phyloP scores from a whole-genome alignment of 2,888 invertebrate species.

The Pecten maximus region DNA sequence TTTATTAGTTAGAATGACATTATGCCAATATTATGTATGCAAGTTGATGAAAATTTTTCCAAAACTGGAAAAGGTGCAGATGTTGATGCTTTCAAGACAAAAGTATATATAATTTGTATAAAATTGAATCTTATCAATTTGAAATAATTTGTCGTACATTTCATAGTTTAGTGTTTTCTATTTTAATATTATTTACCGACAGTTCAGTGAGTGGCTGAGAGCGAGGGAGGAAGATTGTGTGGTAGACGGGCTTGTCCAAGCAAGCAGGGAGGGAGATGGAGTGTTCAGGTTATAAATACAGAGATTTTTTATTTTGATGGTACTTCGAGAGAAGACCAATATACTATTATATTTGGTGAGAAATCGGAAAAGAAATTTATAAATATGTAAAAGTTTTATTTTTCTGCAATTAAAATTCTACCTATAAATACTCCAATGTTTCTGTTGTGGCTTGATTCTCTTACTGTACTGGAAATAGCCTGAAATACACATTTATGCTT shows the following conservation, averaged over 20 bases:
- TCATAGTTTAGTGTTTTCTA: conserved; percentile 73
- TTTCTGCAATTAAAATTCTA: conserved; percentile 77
- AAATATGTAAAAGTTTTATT: conserved; percentile 78
- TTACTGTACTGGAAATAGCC: not conserved
- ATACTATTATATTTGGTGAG: conserved; percentile 74
- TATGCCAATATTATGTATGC: conserved; percentile 42
- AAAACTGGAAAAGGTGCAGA: conserved; percentile 6
- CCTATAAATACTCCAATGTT: conserved; percentile 8
- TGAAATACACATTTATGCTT: not conserved
- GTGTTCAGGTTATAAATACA: conserved; percentile 50
- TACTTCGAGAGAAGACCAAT: conserved; percentile 39
- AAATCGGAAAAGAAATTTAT: conserved; percentile 65
- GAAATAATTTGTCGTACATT: conserved; percentile 63
- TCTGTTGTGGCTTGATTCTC: not conserved
- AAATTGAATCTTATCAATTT: conserved; percentile 36
- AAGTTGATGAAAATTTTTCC: conserved; percentile 37
- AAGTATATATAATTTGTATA: conserved; percentile 43
- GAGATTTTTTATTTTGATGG: conserved; percentile 55
- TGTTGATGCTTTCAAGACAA: conserved; percentile 16
- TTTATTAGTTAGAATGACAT: conserved; percentile 35
- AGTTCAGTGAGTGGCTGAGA: conserved; percentile 61
- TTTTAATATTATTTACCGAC: conserved; percentile 73
- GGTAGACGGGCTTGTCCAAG: not conserved
- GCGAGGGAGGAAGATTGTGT: conserved; percentile 37
- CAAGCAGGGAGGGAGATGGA: conserved; percentile 39